Evolutionary conservation across 2,797 vertebrate species (phyloP), one percentile per base, ranked within the genome.

Genomic region (Chaunax sp.): DNA sequence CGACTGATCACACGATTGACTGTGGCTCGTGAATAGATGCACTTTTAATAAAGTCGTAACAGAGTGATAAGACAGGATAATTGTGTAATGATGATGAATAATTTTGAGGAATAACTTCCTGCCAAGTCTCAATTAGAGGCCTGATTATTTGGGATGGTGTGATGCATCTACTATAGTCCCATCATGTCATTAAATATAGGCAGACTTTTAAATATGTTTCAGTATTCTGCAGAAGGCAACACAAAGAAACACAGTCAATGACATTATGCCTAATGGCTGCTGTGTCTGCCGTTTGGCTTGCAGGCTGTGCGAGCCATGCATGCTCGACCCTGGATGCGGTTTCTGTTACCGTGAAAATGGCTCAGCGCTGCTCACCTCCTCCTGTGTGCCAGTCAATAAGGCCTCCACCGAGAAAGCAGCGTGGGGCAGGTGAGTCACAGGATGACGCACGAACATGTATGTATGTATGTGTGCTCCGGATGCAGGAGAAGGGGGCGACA

Each of bases 341-440:
- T 97, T 98, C 92, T 99, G 98, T 90, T 99, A 98, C 90, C 95
- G 93, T 84, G 90, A 97, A 84, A 98, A 99, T 78, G 90, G 86
- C 72, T 95, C 98, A 4, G 86, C 85, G 13, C 89, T 97, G 72
- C 76, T 95, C 40, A 88, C 96, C 72, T 95, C 98, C 72, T 98
- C 98, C 38, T 99, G 98, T 37, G 90, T 96, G 70, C 93, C 96
- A 15, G 94, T 98, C 88, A 94, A 95, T 90, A 93, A 90, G 80
- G 94, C 90, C 41, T 96, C 96, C 79, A 96, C 96, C 5, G 93
- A 93, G 78, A 94, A 92, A 62, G 96, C 98, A 12, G 96, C 96
- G 5, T 99, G 97, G 98, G 98, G 98, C 94, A 97, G 97, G 98
- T 98, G 95, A 83, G 95, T 90, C 85, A 87, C 65, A 67, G 72